Base-by-base conservation (phyloP, 2,888 invertebrate genomes). In the Philhelius pedissequus region DNA sequence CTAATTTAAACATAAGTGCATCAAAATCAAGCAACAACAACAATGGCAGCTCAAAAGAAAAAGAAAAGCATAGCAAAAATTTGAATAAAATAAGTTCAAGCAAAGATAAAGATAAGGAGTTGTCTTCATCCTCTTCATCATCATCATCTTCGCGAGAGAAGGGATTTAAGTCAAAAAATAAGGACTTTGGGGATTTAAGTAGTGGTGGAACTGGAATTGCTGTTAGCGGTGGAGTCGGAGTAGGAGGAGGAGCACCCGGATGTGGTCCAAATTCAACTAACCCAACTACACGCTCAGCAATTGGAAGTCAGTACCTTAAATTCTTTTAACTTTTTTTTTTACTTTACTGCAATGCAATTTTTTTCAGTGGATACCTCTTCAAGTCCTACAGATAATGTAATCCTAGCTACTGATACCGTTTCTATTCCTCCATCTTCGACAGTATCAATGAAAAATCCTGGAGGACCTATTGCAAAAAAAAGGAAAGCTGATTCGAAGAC, bases 331-430 rank as follows among this genome's bases (percentile, higher is more conserved):
- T 9, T n/a, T 48, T 48, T 7, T 9, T n/a, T 48, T 48, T 7
- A 13, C 7, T 48, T 48, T 25, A n/a, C 9, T 38, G 13, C 13
- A 1, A 38, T 20, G 6, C 4, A 43, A 35, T 35, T 60, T 27
- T 40, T 81, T 71, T 54, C 18, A 76, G 92, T 93, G 2, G 94
- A 94, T 86, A 92, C 92, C 69, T 92, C 92, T 32, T 52, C 48
- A 45, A 50, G 48, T 0, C 3, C 50, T 25, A n/a, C 43, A 18
- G 77, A 78, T 48, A 80, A 80, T 74, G 71, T 75, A 7, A 64
- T 66, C 8, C 11, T 52, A 35, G 11, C n/a, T 8, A 22, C 27
- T n/a, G 78, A 78, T 3, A n/a, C 32, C 2, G 22, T 52, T 27
- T 68, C 83, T 1, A 75, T 68, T 56, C 40, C 71, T 8, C 20